phyloP scores from a whole-genome alignment of 1,140 invertebrate species.

The Dendroctonus valens region DNA sequence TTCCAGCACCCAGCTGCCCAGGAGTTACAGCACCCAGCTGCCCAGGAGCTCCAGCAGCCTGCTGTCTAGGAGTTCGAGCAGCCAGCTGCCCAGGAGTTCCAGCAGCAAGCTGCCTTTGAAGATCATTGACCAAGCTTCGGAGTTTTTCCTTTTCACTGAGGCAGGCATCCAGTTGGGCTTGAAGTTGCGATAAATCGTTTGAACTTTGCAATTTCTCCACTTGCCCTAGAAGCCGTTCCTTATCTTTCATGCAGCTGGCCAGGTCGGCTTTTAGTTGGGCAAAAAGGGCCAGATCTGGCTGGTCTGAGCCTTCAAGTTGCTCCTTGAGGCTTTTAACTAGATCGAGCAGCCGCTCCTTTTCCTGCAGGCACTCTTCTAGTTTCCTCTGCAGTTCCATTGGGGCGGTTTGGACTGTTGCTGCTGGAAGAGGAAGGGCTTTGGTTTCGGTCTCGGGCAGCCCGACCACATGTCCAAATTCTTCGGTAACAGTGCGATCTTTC shows the following conservation, averaged over 20 bases:
- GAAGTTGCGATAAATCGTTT: constrained; percentile 21
- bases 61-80: neutral
- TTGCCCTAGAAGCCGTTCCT: constrained; percentile 34
- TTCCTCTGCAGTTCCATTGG: neutral
- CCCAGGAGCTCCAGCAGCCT: neutral
- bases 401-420: too few relatives aligned
- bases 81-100: neutral
- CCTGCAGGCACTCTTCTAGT: constrained; percentile 13
- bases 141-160: constrained; percentile 14
- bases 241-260: constrained; percentile 30
- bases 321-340: constrained; percentile 21
- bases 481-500: neutral
- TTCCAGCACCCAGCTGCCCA: too few relatives aligned
- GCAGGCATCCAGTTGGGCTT: constrained; percentile 12
- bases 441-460: neutral
- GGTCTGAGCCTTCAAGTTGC: constrained; percentile 3
- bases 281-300: constrained; percentile 8
- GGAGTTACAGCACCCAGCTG: too few relatives aligned
- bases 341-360: constrained; percentile 19
- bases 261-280: constrained; percentile 17
- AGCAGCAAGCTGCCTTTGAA: constrained; percentile 15
- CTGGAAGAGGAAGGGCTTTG: too few relatives aligned
- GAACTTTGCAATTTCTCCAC: constrained; percentile 38
- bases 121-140: constrained; percentile 18
- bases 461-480: neutral